A percentile compares a stretch with the other conserved stretches of the same genome.
Evolutionary conservation across 2,888 invertebrate genomes (phyloP).

Genomic region (Thymelicus sylvestris): DNA sequence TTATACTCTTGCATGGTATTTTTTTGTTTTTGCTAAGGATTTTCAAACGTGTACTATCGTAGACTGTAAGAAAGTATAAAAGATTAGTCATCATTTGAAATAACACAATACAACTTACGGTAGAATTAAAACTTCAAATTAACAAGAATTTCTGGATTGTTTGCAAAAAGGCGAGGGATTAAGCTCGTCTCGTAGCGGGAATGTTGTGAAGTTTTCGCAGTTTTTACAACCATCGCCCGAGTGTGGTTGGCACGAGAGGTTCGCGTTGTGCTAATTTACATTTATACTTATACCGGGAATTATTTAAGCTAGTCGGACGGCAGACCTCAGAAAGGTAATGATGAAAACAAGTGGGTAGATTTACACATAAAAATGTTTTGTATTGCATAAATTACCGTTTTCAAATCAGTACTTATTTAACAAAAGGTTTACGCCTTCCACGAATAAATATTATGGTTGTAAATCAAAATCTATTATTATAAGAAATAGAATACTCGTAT

Average conservation of each 20-base stretch:
- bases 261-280: neutral
- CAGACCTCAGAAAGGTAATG: neutral
- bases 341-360: neutral
- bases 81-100: too few relatives aligned
- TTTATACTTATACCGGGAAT: neutral
- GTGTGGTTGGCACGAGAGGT: neutral
- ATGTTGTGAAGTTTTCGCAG: neutral
- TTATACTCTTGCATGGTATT: too few relatives aligned
- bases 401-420: too few relatives aligned
- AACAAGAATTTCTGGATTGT: neutral
- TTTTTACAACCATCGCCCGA: neutral
- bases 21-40: too few relatives aligned
- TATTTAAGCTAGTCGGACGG: too few relatives aligned
- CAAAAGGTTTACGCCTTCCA: too few relatives aligned
- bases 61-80: too few relatives aligned
- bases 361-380: neutral
- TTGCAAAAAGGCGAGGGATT: neutral
- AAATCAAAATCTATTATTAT: too few relatives aligned
- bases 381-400: too few relatives aligned
- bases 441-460: too few relatives aligned
- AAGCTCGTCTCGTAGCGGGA: neutral
- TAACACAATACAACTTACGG: neutral
- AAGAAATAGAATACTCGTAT: too few relatives aligned
- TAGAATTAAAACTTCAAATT: slow-evolving; percentile 1
- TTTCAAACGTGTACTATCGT: too few relatives aligned